These are phyloP conservation scores for Lepidurus apus DNA, from an alignment of 1,140 invertebrate genomes.

Conservation along the genomic window DNA sequence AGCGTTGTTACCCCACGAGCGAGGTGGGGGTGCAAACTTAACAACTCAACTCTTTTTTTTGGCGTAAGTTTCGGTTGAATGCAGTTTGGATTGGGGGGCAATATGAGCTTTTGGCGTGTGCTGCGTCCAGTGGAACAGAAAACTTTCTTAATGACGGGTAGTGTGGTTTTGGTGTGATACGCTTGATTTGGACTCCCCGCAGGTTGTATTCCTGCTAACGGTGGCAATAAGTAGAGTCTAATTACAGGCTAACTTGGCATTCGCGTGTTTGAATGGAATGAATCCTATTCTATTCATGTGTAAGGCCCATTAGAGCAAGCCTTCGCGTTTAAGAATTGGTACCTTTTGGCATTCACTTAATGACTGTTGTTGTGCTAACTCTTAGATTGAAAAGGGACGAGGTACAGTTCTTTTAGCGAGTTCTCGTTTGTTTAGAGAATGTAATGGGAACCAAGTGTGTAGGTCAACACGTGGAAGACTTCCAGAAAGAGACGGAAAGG, in stretches of 20 bases:
- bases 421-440: not conserved
- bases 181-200: not conserved
- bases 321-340: not conserved
- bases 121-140: not conserved
- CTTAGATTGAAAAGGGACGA: too few relatives aligned
- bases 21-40: not conserved
- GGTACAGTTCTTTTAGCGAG: not conserved
- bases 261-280: not conserved
- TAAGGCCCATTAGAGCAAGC: not conserved
- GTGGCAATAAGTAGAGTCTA: not conserved
- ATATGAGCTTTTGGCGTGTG: conserved; percentile 1
- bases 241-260: not conserved
- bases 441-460: conserved; percentile 1
- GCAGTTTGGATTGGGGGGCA: not conserved
- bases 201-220: conserved; percentile 4
- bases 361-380: not conserved
- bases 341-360: not conserved
- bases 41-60: not conserved
- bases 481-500: not conserved
- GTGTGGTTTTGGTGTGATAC: conserved; percentile 1
- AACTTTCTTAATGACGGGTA: conserved; percentile 4
- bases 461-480: conserved; percentile 17
- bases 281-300: not conserved
- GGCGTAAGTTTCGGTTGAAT: not conserved
- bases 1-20: not conserved